A percentile compares a stretch with the other conserved stretches of the same genome.
Conservation (phyloP, 2,797 vertebrate genomes). For the Champsocephalus gunnari region DNA sequence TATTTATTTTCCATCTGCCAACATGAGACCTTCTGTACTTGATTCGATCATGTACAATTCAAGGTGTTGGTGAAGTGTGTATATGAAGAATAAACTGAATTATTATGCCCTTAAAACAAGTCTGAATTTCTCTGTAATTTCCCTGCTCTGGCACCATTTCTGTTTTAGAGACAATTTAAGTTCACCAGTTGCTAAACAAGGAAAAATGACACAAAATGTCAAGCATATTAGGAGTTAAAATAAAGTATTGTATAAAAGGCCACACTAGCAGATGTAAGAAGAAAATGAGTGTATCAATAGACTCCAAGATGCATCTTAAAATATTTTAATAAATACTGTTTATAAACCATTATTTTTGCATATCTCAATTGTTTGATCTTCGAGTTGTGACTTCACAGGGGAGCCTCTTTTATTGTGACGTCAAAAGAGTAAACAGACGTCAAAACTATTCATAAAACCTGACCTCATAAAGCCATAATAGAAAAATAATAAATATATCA, state of each 20-base stretch:
- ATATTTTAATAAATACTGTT: neutral
- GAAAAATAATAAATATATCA: neutral
- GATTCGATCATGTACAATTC: neutral
- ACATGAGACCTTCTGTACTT: neutral
- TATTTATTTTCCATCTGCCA: too few species aligned
- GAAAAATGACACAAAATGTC: too few species aligned
- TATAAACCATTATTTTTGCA: constrained; percentile 1
- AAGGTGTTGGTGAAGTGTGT: neutral
- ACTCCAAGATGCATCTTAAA: neutral
- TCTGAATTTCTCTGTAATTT: too few species aligned
- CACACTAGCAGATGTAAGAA: neutral
- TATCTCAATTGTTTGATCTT: neutral
- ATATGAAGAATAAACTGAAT: neutral
- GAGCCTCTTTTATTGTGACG: neutral
- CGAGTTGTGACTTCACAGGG: neutral
- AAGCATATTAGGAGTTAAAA: too few species aligned
- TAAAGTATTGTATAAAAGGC: too few species aligned
- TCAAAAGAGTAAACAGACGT: neutral
- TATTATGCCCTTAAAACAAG: neutral
- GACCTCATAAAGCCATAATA: neutral
- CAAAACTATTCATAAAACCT: constrained; percentile 1
- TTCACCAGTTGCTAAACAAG: too few species aligned
- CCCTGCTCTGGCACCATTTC: too few species aligned
- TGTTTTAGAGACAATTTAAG: too few species aligned
- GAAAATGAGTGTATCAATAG: too few species aligned